These are phyloP conservation scores for Temnothorax curvispinosus DNA, from an alignment of 1,140 invertebrate genomes.

Conservation along the genomic window DNA sequence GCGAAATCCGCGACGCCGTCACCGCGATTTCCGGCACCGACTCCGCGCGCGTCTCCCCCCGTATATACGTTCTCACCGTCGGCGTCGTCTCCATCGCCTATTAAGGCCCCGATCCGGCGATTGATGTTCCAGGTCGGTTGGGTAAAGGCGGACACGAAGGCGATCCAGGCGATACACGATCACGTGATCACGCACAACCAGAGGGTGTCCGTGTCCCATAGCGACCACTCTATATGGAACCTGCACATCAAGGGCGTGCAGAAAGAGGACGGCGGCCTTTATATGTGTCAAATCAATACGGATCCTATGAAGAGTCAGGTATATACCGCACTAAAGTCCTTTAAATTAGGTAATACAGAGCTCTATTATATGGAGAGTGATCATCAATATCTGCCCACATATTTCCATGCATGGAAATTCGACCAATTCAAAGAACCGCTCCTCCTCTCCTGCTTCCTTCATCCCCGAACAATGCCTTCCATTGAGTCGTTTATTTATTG, in stretches of 20 bases:
- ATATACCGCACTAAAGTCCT: conserved; percentile 65
- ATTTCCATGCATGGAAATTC: background rate
- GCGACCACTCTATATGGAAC: conserved; percentile 93
- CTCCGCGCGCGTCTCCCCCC: background rate
- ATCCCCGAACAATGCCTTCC: too few species aligned
- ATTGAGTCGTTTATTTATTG: background rate
- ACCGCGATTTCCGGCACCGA: conserved; percentile 44
- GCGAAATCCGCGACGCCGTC: conserved; percentile 64
- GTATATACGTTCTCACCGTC: background rate
- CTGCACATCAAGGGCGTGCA: conserved; percentile 93
- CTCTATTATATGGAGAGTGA: background rate
- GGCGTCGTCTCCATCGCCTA: background rate
- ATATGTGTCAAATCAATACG: conserved; percentile 94
- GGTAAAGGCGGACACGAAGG: conserved; percentile 95
- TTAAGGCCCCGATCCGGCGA: conserved; percentile 43
- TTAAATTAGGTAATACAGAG: background rate
- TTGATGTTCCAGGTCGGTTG: conserved; percentile 90
- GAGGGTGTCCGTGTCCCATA: conserved; percentile 92
- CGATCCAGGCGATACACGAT: conserved; percentile 95
- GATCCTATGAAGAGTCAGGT: conserved; percentile 95
- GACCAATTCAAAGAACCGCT: background rate
- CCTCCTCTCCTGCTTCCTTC: background rate
- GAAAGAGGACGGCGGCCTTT: conserved; percentile 92
- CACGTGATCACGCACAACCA: conserved; percentile 96
- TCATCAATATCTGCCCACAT: background rate